phyloP scores from a whole-genome alignment of 2,888 invertebrate genomes.

The Callinectes sapidus region DNA sequence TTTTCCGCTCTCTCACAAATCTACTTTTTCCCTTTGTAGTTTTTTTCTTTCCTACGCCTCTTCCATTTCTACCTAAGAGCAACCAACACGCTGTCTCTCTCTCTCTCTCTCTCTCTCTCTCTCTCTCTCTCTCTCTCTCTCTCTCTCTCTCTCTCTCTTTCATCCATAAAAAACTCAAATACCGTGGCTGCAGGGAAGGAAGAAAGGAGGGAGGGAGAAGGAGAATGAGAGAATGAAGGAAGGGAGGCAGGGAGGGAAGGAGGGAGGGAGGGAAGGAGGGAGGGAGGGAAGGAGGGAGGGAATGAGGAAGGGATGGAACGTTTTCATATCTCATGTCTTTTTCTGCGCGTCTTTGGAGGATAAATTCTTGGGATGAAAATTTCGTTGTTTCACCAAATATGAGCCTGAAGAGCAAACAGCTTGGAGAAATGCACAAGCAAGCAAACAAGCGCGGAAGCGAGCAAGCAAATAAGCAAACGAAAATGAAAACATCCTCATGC shows the following conservation, averaged over 20 bases:
- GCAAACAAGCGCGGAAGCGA: conserved; percentile 4
- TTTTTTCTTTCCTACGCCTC: background rate
- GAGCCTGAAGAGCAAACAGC: background rate
- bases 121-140: background rate
- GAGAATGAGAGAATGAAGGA: background rate
- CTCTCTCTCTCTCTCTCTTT: background rate
- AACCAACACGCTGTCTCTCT: background rate
- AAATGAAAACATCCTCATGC: background rate
- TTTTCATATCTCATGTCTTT: conserved; percentile 20
- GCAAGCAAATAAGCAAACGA: conserved; percentile 32
- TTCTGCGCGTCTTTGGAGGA: conserved; percentile 6
- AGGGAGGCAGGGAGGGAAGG: background rate
- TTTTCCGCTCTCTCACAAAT: background rate
- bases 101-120: background rate
- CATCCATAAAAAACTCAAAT: background rate
- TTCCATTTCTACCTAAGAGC: background rate
- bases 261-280: background rate
- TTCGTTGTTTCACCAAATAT: conserved; percentile 32
- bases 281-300: background rate
- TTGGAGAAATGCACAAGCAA: background rate
- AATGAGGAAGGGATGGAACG: background rate
- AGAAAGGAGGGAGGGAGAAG: background rate
- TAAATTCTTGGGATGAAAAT: conserved; percentile 7
- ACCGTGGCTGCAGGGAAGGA: background rate
- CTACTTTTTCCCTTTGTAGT: too few species aligned